phyloP scores from a whole-genome alignment of 2,113 vertebrate genomes.

The Stomatorhinus ivindoensis region DNA sequence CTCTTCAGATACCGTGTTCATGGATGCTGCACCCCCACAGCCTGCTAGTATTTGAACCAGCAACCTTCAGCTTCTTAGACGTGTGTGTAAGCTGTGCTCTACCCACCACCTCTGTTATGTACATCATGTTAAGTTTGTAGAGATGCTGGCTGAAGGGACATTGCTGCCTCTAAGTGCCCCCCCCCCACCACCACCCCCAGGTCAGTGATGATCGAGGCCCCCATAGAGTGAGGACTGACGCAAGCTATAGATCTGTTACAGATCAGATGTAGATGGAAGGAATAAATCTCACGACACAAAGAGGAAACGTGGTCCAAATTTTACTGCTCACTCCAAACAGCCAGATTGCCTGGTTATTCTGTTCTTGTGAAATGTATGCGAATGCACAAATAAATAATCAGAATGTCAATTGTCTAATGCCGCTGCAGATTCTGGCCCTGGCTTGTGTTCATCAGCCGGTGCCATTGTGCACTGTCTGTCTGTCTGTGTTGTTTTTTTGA shows the following conservation, averaged over 20 bases:
- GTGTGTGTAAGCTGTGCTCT: background rate
- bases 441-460: background rate
- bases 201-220: background rate
- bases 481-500: background rate
- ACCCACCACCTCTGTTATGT: background rate
- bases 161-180: background rate
- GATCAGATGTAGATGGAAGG: background rate
- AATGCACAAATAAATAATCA: background rate
- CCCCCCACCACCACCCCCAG: background rate
- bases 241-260: background rate
- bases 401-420: background rate
- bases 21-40: background rate
- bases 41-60: background rate
- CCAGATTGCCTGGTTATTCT: background rate
- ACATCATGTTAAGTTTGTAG: background rate
- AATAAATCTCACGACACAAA: background rate
- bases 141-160: background rate
- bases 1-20: background rate
- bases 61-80: background rate
- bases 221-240: background rate
- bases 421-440: background rate
- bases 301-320: background rate
- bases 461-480: background rate
- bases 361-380: background rate
- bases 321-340: background rate